Evolutionary conservation across 2,888 invertebrate species (phyloP).

Genomic region (Deroplatys truncata): DNA sequence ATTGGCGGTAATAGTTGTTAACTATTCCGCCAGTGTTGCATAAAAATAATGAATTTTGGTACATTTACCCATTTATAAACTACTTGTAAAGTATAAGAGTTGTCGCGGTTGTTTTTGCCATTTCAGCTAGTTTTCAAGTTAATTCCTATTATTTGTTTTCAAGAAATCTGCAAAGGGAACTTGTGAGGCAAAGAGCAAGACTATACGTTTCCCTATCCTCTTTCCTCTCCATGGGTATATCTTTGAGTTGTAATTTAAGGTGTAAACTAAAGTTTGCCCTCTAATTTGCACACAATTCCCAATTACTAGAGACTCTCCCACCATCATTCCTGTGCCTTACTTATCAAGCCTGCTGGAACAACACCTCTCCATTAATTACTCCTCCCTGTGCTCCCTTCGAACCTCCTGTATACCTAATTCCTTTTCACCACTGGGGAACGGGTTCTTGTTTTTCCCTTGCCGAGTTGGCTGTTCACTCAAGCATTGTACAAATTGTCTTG

Average conservation of each 20-base stretch:
- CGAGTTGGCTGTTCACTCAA: not conserved
- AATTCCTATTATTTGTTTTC: not conserved
- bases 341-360: not conserved
- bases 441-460: not conserved
- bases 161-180: not conserved
- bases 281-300: not conserved
- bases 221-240: not conserved
- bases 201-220: not conserved
- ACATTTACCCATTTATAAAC: too few relatives aligned
- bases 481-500: not conserved
- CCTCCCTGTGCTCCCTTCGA: not conserved
- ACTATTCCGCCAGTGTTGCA: too few relatives aligned
- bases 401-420: not conserved
- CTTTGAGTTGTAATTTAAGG: not conserved
- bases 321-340: not conserved
- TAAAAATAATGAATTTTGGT: too few relatives aligned
- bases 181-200: not conserved
- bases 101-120: too few relatives aligned
- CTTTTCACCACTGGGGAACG: not conserved
- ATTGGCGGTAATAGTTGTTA: too few relatives aligned
- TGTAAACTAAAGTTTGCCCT: not conserved
- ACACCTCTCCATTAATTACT: not conserved
- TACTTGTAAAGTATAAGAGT: too few relatives aligned
- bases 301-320: not conserved
- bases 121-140: not conserved